Evolutionary conservation across 2,113 vertebrate genomes (phyloP), one percentile per base, ranked within the genome.

Genomic region (Camelus bactrianus): DNA sequence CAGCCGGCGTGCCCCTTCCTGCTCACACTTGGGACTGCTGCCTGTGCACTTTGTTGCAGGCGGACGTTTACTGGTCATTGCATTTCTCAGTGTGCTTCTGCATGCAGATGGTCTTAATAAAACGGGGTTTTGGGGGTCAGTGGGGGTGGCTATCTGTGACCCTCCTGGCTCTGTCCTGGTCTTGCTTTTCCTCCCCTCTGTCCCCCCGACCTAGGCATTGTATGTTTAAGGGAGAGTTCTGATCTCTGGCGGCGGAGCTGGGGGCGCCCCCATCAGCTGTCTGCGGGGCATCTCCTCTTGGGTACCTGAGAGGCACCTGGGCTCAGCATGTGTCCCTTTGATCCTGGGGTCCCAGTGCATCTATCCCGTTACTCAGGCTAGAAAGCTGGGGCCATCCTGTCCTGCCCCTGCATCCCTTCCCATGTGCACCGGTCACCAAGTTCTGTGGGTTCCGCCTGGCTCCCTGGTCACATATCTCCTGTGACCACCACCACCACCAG

Each of bases 21-120:
- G 22, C 35, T 26, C 16, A 1, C 7, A 0, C 3, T 11, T 20
- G 22, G 2, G 0, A 17, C 9, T 7, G 0, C 26, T 9, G 2
- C 24, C 32, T 0, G 30, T 2, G 38, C 38, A 0, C 32, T 32
- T 58, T 2, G 20, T 67, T 28, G 1, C 15, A 42, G 38, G 38
- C 38, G 38, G 38, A 42, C 38, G 38, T 42, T 42, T 42, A 42
- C 5, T 42, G 38, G 38, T 42, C 38, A 42, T 42, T 42, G 38
- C 38, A 42, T 69, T 58, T 65, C 62, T 54, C 50, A 12, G 2
- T 52, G 0, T 5, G 14, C 15, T 64, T 35, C 76, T 11, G 13
- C 32, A 9, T 86, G 8, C 46, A 70, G 28, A 42, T 16, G 50
- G 16, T 30, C 7, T 62, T 30, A 16, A 12, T 54, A 16, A n/a